phyloP scores from a whole-genome alignment of 2,113 vertebrate species.

The Corythornis vintsioides region DNA sequence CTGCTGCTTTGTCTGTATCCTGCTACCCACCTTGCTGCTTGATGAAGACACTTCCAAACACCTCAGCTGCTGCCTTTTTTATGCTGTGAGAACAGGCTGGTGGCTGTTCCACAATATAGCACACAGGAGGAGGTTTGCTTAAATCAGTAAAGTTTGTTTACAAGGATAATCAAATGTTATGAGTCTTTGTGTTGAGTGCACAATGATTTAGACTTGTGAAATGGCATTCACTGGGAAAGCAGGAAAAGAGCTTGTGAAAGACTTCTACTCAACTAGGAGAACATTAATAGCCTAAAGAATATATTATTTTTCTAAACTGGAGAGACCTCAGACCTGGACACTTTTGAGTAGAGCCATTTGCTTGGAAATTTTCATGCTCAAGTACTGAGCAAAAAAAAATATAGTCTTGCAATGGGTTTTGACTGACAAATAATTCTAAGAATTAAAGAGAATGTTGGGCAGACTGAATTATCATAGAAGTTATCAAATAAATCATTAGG shows the following conservation, averaged over 20 bases:
- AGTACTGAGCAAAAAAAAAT: not conserved
- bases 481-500: not conserved
- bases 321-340: not conserved
- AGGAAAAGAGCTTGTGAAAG: not conserved
- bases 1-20: not conserved
- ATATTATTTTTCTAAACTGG: not conserved
- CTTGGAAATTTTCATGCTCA: not conserved
- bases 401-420: not conserved
- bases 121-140: slow-evolving; percentile 9
- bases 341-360: not conserved
- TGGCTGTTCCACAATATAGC: not conserved
- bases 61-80: not conserved
- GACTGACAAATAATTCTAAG: not conserved
- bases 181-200: not conserved
- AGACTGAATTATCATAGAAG: slow-evolving; percentile 7
- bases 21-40: not conserved
- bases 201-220: not conserved
- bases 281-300: not conserved
- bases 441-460: slow-evolving; percentile 8
- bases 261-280: not conserved
- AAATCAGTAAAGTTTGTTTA: slow-evolving; percentile 43
- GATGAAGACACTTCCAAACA: not conserved
- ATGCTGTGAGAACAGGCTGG: not conserved
- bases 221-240: not conserved
- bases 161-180: slow-evolving; percentile 19